Conservation (phyloP, 2,888 invertebrate species). For the Dryocosmus kuriphilus region DNA sequence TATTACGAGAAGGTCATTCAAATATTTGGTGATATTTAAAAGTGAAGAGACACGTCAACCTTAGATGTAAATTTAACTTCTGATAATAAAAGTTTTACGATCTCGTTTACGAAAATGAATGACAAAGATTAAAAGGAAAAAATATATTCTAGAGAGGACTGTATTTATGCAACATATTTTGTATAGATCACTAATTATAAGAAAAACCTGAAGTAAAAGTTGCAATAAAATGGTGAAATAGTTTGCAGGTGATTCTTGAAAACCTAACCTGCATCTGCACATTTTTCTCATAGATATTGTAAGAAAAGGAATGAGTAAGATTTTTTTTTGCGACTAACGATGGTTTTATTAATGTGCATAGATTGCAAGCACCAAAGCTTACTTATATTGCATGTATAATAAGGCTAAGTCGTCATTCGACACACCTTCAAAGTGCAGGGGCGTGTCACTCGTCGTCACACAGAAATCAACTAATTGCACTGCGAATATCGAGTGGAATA, state of each 20-base stretch:
- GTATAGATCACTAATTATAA: no score
- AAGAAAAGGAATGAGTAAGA: background rate
- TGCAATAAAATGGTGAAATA: no score
- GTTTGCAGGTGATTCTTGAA: background rate
- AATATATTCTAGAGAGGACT: no score
- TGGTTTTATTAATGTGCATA: conserved; percentile 16
- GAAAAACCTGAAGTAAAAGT: no score
- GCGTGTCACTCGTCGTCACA: conserved; percentile 41
- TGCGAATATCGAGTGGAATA: conserved; percentile 26
- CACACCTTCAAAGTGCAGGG: conserved; percentile 47
- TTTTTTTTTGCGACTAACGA: conserved; percentile 4
- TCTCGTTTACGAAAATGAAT: no score
- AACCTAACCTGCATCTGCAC: background rate
- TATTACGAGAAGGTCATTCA: no score
- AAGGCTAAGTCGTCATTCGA: conserved; percentile 35
- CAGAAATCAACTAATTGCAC: conserved; percentile 33
- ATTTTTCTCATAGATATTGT: background rate
- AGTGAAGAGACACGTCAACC: no score
- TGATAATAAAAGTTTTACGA: no score
- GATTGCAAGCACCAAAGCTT: background rate
- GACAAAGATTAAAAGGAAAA: no score
- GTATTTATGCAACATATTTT: no score
- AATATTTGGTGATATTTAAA: no score
- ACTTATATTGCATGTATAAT: conserved; percentile 27
- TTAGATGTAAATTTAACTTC: no score